Evolutionary conservation across 2,797 vertebrate species (phyloP), one percentile per base, ranked within the genome.

Genomic region (Notoglanidium macrostoma): DNA sequence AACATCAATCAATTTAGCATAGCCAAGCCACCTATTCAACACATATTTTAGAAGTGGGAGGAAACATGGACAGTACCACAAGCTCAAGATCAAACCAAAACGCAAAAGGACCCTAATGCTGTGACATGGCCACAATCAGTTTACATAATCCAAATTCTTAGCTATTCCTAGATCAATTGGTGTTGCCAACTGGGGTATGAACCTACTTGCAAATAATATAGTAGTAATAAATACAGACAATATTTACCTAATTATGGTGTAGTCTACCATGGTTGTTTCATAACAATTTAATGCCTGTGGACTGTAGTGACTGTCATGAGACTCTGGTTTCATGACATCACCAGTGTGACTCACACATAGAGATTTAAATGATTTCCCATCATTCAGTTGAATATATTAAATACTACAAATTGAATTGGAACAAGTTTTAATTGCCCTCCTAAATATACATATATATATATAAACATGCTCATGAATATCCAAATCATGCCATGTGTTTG

Each of bases 301-400:
- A 57, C 23, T 57, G 3, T 21, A 29, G 29, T 81, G 57, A 63
- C 54, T 70, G 32, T 59, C 63, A 80, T 59, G 8, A 70, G 32
- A 59, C n/a, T 86, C 65, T 49, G n/a, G 23, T 85, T 61, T 76
- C 57, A 55, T 84, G n/a, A 59, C 35, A 17, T 76, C n/a, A 68
- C 19, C 23, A 49, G 23, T 70, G 32, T 84, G 35, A 59, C 12
- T 84, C 35, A 61, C 8, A 57, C 67, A 73, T 35, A 84, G 7
- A 6, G 17, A 21, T 35, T 55, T 77, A 77, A 54, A 72, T 12
- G 17, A 65, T 72, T 81, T 68, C 59, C 14, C 44, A 21, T 57
- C 17, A 5, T 51, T 23, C 26, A 54, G 57, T 63, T 23, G 40
- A 63, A 29, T 11, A 17, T 44, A 21, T 74, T 2, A 51, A 83